A percentile compares a stretch with the other conserved stretches of the same genome.
These are phyloP conservation scores for Prosopocoilus inquinatus DNA, from an alignment of 2,888 invertebrate genomes.

Conservation along the genomic window DNA sequence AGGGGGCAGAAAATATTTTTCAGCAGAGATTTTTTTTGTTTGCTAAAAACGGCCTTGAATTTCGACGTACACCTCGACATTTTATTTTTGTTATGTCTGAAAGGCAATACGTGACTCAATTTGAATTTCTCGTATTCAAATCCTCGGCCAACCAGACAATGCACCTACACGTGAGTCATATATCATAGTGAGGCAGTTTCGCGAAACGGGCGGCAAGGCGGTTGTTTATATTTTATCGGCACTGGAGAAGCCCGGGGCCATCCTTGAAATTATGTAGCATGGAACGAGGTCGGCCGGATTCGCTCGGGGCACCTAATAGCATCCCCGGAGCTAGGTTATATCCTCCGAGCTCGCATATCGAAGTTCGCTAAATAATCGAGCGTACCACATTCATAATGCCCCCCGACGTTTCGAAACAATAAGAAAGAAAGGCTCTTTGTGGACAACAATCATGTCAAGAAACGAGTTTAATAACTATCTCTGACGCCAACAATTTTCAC, in stretches of 20 bases:
- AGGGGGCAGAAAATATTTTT: too few relatives aligned
- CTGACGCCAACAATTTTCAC: too few relatives aligned
- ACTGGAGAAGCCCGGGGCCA: constrained; percentile 34
- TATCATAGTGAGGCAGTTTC: constrained; percentile 34
- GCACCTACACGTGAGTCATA: constrained; percentile 25
- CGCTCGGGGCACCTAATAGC: constrained; percentile 34
- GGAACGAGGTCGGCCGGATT: constrained; percentile 42
- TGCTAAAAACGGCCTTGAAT: too few relatives aligned
- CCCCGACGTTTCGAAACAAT: too few relatives aligned
- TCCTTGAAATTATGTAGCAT: constrained; percentile 42
- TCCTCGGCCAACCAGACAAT: constrained; percentile 3
- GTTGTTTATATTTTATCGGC: constrained; percentile 42
- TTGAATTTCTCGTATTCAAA: constrained; percentile 6
- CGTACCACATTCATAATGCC: too few relatives aligned
- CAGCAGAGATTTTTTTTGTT: too few relatives aligned
- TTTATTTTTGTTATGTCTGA: not conserved
- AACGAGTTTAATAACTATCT: too few relatives aligned
- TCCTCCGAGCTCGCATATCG: constrained; percentile 26
- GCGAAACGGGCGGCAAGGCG: constrained; percentile 33
- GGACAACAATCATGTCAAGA: too few relatives aligned
- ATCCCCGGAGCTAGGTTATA: constrained; percentile 34
- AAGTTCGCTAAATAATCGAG: constrained; percentile 17
- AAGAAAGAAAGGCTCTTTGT: too few relatives aligned
- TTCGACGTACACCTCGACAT: too few relatives aligned
- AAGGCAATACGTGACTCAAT: constrained; percentile 10